These are phyloP conservation scores for Garra rufa DNA, from an alignment of 2,113 vertebrate species.

Conservation along the genomic window DNA sequence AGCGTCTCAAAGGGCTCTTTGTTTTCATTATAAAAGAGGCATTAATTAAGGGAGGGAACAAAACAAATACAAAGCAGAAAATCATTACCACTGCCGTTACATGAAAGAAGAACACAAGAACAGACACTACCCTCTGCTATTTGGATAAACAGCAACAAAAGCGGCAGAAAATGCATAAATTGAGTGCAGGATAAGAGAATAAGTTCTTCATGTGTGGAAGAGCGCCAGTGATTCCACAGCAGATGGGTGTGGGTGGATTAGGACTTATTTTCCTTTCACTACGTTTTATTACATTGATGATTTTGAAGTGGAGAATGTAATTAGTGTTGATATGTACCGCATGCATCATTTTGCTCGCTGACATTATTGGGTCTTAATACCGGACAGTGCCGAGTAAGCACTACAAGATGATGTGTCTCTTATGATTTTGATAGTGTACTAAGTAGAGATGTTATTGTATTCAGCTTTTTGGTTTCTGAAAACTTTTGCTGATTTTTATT, in stretches of 20 bases:
- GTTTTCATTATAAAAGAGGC: conserved; percentile 87
- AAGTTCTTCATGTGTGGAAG: conserved; percentile 34
- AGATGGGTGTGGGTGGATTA: conserved; percentile 34
- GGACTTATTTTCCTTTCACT: conserved; percentile 23
- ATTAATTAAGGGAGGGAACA: conserved; percentile 83
- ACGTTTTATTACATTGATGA: not conserved
- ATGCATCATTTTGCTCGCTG: not conserved
- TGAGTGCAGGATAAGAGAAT: conserved; percentile 2
- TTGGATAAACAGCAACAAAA: conserved; percentile 40
- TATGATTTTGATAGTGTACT: not conserved
- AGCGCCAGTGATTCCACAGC: conserved; percentile 13
- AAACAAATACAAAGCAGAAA: conserved; percentile 79
- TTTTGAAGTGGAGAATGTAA: not conserved
- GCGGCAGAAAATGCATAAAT: conserved; percentile 27
- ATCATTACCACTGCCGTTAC: conserved; percentile 79
- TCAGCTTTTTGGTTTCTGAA: not conserved
- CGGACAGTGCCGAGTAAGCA: not conserved
- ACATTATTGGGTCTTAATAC: not conserved
- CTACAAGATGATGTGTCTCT: not conserved
- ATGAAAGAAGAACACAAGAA: conserved; percentile 71
- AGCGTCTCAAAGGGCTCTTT: conserved; percentile 77
- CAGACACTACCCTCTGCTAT: not conserved
- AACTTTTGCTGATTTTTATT: not conserved
- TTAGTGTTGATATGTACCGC: conserved; percentile 1
- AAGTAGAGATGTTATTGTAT: not conserved